Evolutionary conservation across 2,888 invertebrate species (phyloP).

Genomic region (Hofmannophila pseudospretella): DNA sequence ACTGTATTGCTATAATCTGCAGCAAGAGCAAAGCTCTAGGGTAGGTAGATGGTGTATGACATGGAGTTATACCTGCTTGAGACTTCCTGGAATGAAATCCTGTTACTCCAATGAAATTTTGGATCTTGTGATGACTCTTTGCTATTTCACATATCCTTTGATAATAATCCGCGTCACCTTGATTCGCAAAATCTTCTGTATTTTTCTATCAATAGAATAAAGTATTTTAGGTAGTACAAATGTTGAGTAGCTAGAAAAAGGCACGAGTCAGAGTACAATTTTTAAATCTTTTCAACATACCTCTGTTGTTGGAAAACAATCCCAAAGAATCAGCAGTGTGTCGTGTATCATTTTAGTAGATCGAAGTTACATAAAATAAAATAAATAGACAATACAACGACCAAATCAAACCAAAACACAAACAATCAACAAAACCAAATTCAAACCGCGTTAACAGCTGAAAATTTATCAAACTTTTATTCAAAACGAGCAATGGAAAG

Average conservation of each 20-base stretch:
- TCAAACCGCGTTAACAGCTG: neutral
- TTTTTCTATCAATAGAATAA: slow-evolving; percentile 51
- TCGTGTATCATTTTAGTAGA: slow-evolving; percentile 84
- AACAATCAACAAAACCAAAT: slow-evolving; percentile 2
- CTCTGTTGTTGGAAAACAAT: slow-evolving; percentile 56
- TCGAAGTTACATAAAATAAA: too few species aligned
- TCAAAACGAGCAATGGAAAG: too few species aligned
- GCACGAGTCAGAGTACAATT: too few species aligned
- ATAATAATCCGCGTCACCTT: slow-evolving; percentile 81
- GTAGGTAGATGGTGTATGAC: too few species aligned
- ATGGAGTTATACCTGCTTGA: slow-evolving; percentile 51
- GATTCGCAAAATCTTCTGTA: slow-evolving; percentile 76
- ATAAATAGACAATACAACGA: too few species aligned
- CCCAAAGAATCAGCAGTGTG: slow-evolving; percentile 80
- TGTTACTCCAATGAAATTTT: slow-evolving; percentile 78
- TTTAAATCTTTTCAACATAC: too few species aligned
- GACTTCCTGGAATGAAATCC: slow-evolving; percentile 66
- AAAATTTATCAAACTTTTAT: too few species aligned
- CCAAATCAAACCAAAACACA: too few species aligned
- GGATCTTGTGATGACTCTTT: slow-evolving; percentile 80
- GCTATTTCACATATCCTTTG: slow-evolving; percentile 80
- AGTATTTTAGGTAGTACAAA: slow-evolving; percentile 6
- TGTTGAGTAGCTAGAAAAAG: too few species aligned
- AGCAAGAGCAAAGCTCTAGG: too few species aligned
- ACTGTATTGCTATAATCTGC: too few species aligned